Evolutionary conservation across 1,140 invertebrate genomes (phyloP), one percentile per base, ranked within the genome.

Genomic region (Hormaphis cornu): DNA sequence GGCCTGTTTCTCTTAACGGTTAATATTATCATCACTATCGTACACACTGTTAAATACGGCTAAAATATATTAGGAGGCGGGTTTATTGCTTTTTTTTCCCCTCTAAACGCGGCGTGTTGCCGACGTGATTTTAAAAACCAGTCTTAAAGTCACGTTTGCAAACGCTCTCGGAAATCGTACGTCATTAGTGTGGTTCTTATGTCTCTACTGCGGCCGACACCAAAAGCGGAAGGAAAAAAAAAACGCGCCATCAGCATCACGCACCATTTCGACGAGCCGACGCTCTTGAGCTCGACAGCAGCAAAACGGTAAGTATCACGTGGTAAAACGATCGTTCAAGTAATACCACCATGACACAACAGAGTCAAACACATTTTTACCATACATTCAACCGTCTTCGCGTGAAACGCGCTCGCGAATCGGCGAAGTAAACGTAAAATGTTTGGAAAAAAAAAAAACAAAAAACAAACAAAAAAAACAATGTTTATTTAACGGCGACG

Each of bases 301-400:
- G 8, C 8, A 40, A 24, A 10, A 58, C 54, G 7, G 40, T 3
- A 40, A 58, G n/a, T n/a, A 46, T 0, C 20, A 28, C 44, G 24
- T 33, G 6, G 28, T 50, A 48, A 42, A 30, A 46, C 20, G 18
- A 22, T 30, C 20, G 61, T 14, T 48, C 50, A 50, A 66, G 61
- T 66, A 50, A 50, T 48, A 66, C 44, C n/a, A n/a, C n/a, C 61
- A 66, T 66, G 61, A 66, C 61, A 50, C 28, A 18, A 66, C 42
- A 22, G 18, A n/a, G 40, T 66, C 42, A 66, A 66, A 66, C 61
- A 50, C 61, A 66, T 66, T 66, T 66, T 66, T 66, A 66, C 42
- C 61, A 35, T n/a, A n/a, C 61, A 66, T 66, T 22, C 46, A 30
- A 61, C 58, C 42, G 37, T 26, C 16, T 18, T 26, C 35, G 8